A percentile compares a stretch with the other conserved stretches of the same genome.
phyloP scores from a whole-genome alignment of 2,797 vertebrate genomes.

The Scomberomorus guttatus region DNA sequence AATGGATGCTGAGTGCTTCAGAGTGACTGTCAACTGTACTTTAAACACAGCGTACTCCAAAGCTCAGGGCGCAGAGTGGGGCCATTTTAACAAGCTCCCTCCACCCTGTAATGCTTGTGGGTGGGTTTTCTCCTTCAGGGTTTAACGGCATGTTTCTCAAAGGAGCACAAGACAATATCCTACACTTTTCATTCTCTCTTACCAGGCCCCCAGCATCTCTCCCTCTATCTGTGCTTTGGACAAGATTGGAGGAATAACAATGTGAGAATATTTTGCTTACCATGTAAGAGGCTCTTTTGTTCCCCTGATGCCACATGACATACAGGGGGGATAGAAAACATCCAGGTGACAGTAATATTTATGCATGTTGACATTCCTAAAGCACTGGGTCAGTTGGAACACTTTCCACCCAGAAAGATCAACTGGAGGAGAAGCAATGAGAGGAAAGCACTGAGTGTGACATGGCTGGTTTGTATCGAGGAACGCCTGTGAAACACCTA shows the following conservation, averaged over 20 bases:
- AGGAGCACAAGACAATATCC: slow-evolving; percentile 31
- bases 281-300: slow-evolving; percentile 46
- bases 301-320: slow-evolving; percentile 62
- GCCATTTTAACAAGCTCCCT: slow-evolving; percentile 75
- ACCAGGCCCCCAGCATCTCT: slow-evolving; percentile 8
- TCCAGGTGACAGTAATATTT: slow-evolving; percentile 70
- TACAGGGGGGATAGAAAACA: slow-evolving; percentile 64
- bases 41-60: slow-evolving; percentile 65
- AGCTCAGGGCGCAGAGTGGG: slow-evolving; percentile 64
- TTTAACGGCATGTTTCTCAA: slow-evolving; percentile 52
- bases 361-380: slow-evolving; percentile 79
- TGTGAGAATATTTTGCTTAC: slow-evolving; percentile 60
- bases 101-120: slow-evolving; percentile 52
- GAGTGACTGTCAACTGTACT: slow-evolving; percentile 79
- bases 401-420: slow-evolving; percentile 54
- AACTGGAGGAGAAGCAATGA: slow-evolving; percentile 42
- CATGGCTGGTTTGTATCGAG: slow-evolving; percentile 26
- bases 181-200: slow-evolving; percentile 19
- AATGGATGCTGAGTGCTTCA: slow-evolving; percentile 78
- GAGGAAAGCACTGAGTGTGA: slow-evolving; percentile 21
- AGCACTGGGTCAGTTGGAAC: slow-evolving; percentile 65
- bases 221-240: slow-evolving; percentile 23
- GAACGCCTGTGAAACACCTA: slow-evolving; percentile 45
- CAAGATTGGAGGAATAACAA: slow-evolving; percentile 50
- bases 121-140: slow-evolving; percentile 50